Evolutionary conservation across 1,140 invertebrate genomes (phyloP), one percentile per base, ranked within the genome.

Genomic region (Drosophila takahashii): DNA sequence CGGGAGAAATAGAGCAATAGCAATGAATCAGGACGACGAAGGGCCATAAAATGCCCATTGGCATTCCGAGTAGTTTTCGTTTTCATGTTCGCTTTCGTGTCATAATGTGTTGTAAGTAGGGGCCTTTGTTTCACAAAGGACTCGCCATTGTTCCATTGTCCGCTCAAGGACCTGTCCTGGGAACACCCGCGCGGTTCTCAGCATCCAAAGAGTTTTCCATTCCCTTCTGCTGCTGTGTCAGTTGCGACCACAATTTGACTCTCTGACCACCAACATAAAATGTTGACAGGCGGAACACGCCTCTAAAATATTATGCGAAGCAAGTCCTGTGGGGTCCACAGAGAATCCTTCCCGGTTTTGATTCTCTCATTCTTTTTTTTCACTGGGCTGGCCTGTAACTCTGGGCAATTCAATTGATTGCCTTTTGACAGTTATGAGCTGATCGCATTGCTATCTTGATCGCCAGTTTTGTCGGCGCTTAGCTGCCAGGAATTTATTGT

Each of bases 271-370:
- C 81, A 91, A 91, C 84, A 86, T 86, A 81, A 89, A 91, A 91
- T 91, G 90, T 91, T 91, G 90, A 91, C 90, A 91, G 90, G 62
- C 81, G 70, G 73, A 75, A 78, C 81, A 91, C 90, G 90, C 90
- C 90, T 77, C 85, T 84, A 77, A 91, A 83, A 91, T 87, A 91
- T 89, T 84, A 50, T 87, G 83, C 83, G 47, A 71, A 57, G 39
- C 65, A 45, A 79, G 59, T 70, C 79, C 84, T 89, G 85, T 89
- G 84, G 59, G 85, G 85, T 89, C 84, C 57, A 18, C 5, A 18
- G 36, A 32, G 44, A 32, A 65, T 67, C 64, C 64, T 48, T 45
- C 9, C 64, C 64, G 22, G 36, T 36, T 36, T 44, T 11, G 32
- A 32, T 58, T 34, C 48, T 11, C 26, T 29, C 16, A 51, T 51